A percentile compares a stretch with the other conserved stretches of the same genome.
phyloP scores from a whole-genome alignment of 2,888 invertebrate species.

The Leptopilina syphax region DNA sequence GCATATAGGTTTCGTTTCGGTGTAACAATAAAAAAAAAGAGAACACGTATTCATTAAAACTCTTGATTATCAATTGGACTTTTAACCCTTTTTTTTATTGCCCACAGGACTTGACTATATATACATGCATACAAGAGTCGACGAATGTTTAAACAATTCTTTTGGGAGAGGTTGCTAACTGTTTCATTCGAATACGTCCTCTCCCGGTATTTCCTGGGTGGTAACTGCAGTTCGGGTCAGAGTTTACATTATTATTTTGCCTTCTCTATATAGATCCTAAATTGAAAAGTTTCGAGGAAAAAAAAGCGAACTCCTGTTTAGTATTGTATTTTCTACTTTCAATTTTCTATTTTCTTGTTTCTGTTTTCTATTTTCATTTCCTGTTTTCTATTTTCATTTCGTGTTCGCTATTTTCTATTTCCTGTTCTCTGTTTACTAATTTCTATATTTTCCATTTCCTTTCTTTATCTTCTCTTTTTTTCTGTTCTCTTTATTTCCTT shows the following conservation, averaged over 20 bases:
- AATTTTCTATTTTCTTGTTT: too few species aligned
- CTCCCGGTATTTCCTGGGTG: not conserved
- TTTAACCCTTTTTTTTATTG: constrained; percentile 12
- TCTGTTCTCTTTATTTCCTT: too few species aligned
- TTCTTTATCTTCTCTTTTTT: too few species aligned
- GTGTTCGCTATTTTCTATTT: too few species aligned
- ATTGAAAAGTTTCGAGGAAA: not conserved
- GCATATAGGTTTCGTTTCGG: not conserved
- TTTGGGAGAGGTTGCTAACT: constrained; percentile 23
- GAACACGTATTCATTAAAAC: not conserved
- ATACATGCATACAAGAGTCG: not conserved
- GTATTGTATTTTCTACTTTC: too few species aligned
- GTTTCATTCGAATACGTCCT: constrained; percentile 20
- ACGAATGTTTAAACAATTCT: constrained; percentile 32
- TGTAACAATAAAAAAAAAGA: not conserved
- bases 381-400: too few species aligned
- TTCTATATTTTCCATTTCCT: too few species aligned
- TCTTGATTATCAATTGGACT: constrained; percentile 16
- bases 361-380: too few species aligned
- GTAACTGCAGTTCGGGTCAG: constrained; percentile 16
- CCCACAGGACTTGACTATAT: not conserved
- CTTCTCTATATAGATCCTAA: not conserved
- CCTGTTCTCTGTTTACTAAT: too few species aligned
- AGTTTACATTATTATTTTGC: constrained; percentile 29
- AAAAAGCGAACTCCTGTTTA: not conserved